These are phyloP conservation scores for Mimachlamys varia DNA, from an alignment of 2,888 invertebrate genomes.

Conservation along the genomic window DNA sequence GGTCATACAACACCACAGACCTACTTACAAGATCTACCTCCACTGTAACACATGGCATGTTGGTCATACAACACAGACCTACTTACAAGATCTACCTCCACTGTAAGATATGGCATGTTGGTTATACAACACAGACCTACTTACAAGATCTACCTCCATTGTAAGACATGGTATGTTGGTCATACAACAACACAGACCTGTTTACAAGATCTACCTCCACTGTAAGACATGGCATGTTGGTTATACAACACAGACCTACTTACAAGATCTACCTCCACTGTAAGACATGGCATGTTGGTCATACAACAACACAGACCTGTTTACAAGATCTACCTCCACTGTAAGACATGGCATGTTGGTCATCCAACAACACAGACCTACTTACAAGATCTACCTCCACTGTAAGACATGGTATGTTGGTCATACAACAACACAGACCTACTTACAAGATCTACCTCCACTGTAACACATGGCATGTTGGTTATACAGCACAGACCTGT, in stretches of 20 bases:
- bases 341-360: slow-evolving; percentile 94
- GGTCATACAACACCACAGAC: too few species aligned
- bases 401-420: slow-evolving; percentile 93
- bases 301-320: too few species aligned
- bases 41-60: slow-evolving; percentile 93
- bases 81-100: slow-evolving; percentile 92
- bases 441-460: slow-evolving; percentile 92
- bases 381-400: slow-evolving; percentile 92
- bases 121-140: too few species aligned
- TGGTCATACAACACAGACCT: too few species aligned
- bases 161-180: slow-evolving; percentile 94
- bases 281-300: slow-evolving; percentile 93
- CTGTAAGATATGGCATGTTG: slow-evolving; percentile 93
- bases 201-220: slow-evolving; percentile 92
- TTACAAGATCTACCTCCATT: slow-evolving; percentile 92
- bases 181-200: too few species aligned
- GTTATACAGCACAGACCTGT: too few species aligned
- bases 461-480: slow-evolving; percentile 93
- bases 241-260: too few species aligned
- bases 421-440: too few species aligned
- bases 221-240: slow-evolving; percentile 93
- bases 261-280: slow-evolving; percentile 93
- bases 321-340: slow-evolving; percentile 92
- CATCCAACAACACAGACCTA: too few species aligned
- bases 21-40: slow-evolving; percentile 91